phyloP scores from a whole-genome alignment of 2,888 invertebrate genomes.

The Parnassius orleans region DNA sequence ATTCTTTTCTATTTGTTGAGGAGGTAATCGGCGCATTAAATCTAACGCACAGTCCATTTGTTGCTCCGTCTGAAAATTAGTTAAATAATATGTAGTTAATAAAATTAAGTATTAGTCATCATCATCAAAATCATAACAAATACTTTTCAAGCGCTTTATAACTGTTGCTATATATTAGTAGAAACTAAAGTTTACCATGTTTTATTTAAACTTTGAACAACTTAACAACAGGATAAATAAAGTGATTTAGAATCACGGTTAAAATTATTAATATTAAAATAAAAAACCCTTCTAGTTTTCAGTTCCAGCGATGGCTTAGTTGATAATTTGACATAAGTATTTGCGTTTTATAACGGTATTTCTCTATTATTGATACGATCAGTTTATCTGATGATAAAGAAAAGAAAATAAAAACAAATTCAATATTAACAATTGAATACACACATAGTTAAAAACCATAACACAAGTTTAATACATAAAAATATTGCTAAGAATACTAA shows the following conservation, averaged over 20 bases:
- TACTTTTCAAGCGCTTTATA: conserved; percentile 29
- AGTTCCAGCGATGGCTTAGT: conserved; percentile 12
- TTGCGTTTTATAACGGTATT: conserved; percentile 15
- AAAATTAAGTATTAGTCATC: conserved; percentile 70
- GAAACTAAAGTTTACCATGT: conserved; percentile 36
- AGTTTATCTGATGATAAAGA: too few relatives aligned
- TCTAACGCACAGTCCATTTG: conserved; percentile 99
- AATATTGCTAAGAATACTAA: neutral
- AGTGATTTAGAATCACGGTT: conserved; percentile 14
- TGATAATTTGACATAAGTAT: neutral
- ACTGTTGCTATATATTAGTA: conserved; percentile 27
- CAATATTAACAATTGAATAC: too few relatives aligned
- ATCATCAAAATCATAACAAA: conserved; percentile 75
- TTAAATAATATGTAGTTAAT: conserved; percentile 40
- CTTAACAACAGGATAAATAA: conserved; percentile 15
- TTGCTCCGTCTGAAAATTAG: conserved; percentile 88
- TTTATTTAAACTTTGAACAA: conserved; percentile 18
- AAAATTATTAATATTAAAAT: conserved; percentile 21
- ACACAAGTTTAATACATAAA: too few relatives aligned
- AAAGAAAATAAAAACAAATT: too few relatives aligned
- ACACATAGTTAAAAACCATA: too few relatives aligned
- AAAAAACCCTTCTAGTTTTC: conserved; percentile 16
- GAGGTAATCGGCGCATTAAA: conserved; percentile 98
- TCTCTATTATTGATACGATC: neutral
- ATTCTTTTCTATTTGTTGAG: conserved; percentile 99